A percentile compares a stretch with the other conserved stretches of the same genome.
Conservation (phyloP, 1,140 invertebrate species). For the Oppia nitens region DNA sequence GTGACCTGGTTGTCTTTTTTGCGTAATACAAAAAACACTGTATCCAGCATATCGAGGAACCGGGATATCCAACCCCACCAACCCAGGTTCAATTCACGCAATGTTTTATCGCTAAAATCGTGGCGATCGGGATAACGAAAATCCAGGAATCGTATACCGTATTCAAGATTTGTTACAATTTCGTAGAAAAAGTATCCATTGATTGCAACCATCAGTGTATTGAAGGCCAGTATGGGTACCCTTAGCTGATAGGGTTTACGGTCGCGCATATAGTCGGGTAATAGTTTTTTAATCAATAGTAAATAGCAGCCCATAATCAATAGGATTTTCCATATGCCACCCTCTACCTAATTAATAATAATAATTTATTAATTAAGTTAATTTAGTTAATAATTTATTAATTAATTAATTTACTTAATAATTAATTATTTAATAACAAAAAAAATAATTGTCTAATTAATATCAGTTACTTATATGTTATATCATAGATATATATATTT, state of each 20-base stretch:
- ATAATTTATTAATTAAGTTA: too few species aligned
- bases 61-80: constrained; percentile 6
- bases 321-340: constrained; percentile 3
- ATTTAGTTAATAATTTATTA: too few species aligned
- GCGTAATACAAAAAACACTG: constrained; percentile 64
- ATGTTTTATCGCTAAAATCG: background rate
- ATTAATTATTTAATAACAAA: too few species aligned
- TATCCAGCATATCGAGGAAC: constrained; percentile 13
- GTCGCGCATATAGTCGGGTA: constrained; percentile 66
- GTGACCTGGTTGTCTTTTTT: constrained; percentile 85
- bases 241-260: constrained; percentile 61
- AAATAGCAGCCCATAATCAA: constrained; percentile 40
- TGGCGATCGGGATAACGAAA: constrained; percentile 4
- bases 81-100: background rate
- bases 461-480: too few species aligned
- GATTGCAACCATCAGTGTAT: constrained; percentile 27
- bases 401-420: too few species aligned
- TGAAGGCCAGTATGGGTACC: constrained; percentile 57
- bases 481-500: too few species aligned
- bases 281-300: constrained; percentile 58
- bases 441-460: too few species aligned
- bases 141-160: constrained; percentile 2
- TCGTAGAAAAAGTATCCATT: background rate
- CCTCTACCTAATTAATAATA: constrained; percentile 4
- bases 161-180: background rate